phyloP scores from a whole-genome alignment of 2,113 vertebrate genomes.

The Phoxinus phoxinus region DNA sequence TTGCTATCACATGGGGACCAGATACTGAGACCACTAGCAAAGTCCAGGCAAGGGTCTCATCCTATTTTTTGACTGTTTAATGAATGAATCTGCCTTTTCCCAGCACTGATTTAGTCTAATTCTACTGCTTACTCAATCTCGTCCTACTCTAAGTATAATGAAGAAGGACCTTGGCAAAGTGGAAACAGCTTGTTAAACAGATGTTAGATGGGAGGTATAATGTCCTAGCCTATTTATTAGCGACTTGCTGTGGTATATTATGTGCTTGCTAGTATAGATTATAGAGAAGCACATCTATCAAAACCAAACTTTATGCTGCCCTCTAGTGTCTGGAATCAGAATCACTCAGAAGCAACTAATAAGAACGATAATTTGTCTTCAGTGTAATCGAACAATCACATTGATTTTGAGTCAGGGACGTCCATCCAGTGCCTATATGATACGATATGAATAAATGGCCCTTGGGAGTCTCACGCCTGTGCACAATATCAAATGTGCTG shows the following conservation, averaged over 20 bases:
- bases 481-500: slow-evolving; percentile 39
- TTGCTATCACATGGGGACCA: not conserved
- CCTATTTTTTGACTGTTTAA: not conserved
- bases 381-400: slow-evolving; percentile 60
- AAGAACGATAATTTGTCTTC: slow-evolving; percentile 56
- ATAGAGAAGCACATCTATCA: not conserved
- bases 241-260: not conserved
- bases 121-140: not conserved
- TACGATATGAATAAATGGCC: slow-evolving; percentile 63
- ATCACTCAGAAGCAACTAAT: not conserved
- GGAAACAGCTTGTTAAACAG: slow-evolving; percentile 28
- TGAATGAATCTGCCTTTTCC: slow-evolving; percentile 6
- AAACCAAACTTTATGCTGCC: slow-evolving; percentile 45
- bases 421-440: slow-evolving; percentile 47
- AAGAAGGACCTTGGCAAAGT: not conserved
- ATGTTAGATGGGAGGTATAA: not conserved
- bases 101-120: not conserved
- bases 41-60: not conserved
- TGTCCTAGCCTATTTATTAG: not conserved
- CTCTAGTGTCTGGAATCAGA: slow-evolving; percentile 67
- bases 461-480: slow-evolving; percentile 55
- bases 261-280: not conserved
- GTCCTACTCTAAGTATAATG: not conserved
- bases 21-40: not conserved
- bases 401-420: slow-evolving; percentile 62